Conservation (phyloP, 2,888 invertebrate genomes). For the Germaria angustata region DNA sequence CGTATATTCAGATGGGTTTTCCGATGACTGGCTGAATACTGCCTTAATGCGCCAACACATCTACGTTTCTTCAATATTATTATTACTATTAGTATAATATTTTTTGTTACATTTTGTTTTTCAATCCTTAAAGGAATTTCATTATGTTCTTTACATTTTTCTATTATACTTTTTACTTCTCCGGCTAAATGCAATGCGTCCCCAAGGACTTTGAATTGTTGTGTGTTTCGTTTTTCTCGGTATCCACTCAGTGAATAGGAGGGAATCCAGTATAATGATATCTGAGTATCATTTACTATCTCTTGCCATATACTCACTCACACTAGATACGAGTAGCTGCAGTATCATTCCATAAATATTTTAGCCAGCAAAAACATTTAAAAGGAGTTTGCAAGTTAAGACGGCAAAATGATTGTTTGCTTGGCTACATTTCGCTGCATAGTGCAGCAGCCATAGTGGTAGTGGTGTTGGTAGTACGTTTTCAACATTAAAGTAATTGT, state of each 20-base stretch:
- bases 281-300: constrained; percentile 59
- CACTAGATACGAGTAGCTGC: not conserved
- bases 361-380: not conserved
- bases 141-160: constrained; percentile 52
- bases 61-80: not conserved
- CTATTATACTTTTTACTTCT: constrained; percentile 27
- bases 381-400: constrained; percentile 3
- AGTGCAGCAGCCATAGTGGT: too few species aligned
- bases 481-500: constrained; percentile 43
- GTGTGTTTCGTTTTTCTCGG: constrained; percentile 34
- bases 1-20: constrained; percentile 28
- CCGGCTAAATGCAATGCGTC: constrained; percentile 5
- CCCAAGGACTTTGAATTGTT: constrained; percentile 61
- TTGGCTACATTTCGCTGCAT: not conserved
- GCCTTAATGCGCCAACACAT: not conserved
- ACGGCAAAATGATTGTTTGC: not conserved
- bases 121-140: constrained; percentile 53
- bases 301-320: not conserved
- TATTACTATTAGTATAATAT: not conserved
- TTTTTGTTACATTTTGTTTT: constrained; percentile 4
- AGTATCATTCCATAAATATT: constrained; percentile 44
- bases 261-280: constrained; percentile 58
- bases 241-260: constrained; percentile 15
- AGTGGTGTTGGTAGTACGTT: not conserved
- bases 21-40: not conserved